phyloP scores from a whole-genome alignment of 2,797 vertebrate genomes.

The Melanotaenia trifasciata region DNA sequence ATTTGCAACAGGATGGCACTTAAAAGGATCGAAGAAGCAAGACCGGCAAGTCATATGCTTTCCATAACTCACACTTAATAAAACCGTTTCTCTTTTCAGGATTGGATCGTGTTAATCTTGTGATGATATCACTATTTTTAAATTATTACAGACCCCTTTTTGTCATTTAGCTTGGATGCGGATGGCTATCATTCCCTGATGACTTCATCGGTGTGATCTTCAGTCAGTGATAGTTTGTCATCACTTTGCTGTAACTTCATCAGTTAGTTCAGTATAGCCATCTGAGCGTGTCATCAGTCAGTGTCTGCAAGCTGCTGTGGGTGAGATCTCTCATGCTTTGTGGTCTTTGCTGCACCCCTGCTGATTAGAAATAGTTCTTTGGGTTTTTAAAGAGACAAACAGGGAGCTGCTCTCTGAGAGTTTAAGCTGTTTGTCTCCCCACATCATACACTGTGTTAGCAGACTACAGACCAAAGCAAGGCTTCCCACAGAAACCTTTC shows the following conservation, averaged over 20 bases:
- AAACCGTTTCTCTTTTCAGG: neutral
- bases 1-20: neutral
- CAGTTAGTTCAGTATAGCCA: slow-evolving; percentile 37
- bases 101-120: neutral
- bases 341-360: slow-evolving; percentile 44
- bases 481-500: slow-evolving; percentile 56
- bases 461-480: slow-evolving; percentile 17
- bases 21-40: neutral
- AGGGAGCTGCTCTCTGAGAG: slow-evolving; percentile 20
- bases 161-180: neutral
- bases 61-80: slow-evolving; percentile 18
- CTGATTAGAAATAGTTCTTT: slow-evolving; percentile 53
- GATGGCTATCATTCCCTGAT: slow-evolving; percentile 12
- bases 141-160: neutral
- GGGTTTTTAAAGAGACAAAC: slow-evolving; percentile 62
- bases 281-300: slow-evolving; percentile 56
- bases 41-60: slow-evolving; percentile 7
- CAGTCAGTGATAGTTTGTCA: neutral
- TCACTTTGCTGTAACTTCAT: slow-evolving; percentile 38
- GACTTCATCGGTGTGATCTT: slow-evolving; percentile 26
- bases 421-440: slow-evolving; percentile 26
- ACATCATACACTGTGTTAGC: slow-evolving; percentile 25
- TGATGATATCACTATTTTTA: slow-evolving; percentile 27
- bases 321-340: slow-evolving; percentile 45
- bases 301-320: slow-evolving; percentile 54